Evolutionary conservation across 2,797 vertebrate species (phyloP).

Genomic region (Nannoperca obscura): DNA sequence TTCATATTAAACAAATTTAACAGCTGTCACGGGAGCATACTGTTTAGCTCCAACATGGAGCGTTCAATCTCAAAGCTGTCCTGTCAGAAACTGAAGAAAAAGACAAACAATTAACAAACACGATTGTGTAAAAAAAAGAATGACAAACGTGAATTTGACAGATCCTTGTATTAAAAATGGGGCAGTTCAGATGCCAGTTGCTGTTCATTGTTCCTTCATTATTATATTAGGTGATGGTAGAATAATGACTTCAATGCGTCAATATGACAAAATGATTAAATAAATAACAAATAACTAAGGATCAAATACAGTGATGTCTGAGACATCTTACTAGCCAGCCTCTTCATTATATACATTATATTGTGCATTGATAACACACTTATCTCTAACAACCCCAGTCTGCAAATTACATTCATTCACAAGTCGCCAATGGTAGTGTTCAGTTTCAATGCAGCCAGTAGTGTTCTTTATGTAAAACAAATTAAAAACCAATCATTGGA

Average conservation of each 20-base stretch:
- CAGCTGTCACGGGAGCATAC: background rate
- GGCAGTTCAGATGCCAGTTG: conserved; percentile 26
- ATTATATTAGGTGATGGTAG: conserved; percentile 30
- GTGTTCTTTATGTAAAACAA: background rate
- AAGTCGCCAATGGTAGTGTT: background rate
- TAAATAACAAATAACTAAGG: conserved; percentile 12
- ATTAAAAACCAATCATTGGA: too few species aligned
- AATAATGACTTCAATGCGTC: conserved; percentile 49
- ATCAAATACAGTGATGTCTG: conserved; percentile 1
- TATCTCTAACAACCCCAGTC: conserved; percentile 18
- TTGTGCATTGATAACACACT: conserved; percentile 14
- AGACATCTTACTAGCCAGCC: background rate
- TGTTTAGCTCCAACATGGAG: background rate
- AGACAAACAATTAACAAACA: conserved; percentile 24
- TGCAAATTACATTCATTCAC: conserved; percentile 21
- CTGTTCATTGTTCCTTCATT: conserved; percentile 35
- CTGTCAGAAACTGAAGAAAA: conserved; percentile 3
- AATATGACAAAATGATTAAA: conserved; percentile 28
- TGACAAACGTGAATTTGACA: conserved; percentile 34
- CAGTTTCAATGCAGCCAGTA: background rate
- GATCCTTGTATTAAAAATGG: conserved; percentile 16
- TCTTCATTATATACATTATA: conserved; percentile 15
- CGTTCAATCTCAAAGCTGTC: background rate
- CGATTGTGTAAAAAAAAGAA: background rate
- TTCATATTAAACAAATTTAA: conserved; percentile 24